Percentiles rank a stretch among this genome's conserved stretches.
Conservation (phyloP, 2,113 vertebrate species). For the Semicossyphus pulcher region DNA sequence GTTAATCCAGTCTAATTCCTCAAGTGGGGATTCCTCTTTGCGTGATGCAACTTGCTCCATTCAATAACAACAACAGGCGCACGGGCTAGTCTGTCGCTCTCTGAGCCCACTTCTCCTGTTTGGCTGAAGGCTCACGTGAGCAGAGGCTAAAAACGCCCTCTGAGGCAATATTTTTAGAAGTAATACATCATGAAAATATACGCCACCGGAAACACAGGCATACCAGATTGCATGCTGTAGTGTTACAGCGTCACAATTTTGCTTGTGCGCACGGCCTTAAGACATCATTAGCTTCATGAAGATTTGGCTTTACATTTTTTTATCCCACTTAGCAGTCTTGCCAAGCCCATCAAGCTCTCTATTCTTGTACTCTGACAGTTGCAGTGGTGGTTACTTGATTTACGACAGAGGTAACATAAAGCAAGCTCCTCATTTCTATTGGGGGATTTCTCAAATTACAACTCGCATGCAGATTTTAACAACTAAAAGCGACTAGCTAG, state of each 20-base stretch:
- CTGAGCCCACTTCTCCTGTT: conserved; percentile 58
- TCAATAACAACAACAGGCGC: conserved; percentile 58
- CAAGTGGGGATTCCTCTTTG: conserved; percentile 43
- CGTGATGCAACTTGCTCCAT: conserved; percentile 50
- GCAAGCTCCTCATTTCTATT: too few species aligned
- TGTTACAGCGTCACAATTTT: conserved; percentile 5
- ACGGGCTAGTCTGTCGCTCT: conserved; percentile 10
- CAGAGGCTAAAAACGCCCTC: conserved; percentile 1
- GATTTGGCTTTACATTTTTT: too few species aligned
- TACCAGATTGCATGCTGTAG: neutral
- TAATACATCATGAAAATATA: conserved; percentile 22
- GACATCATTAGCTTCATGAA: neutral
- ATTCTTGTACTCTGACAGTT: too few species aligned
- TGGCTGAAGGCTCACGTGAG: conserved; percentile 53
- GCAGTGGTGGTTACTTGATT: too few species aligned
- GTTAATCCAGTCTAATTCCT: conserved; percentile 47
- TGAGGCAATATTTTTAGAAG: conserved; percentile 8
- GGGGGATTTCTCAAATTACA: too few species aligned
- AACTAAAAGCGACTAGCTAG: too few species aligned
- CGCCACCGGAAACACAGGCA: conserved; percentile 12
- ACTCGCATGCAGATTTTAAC: too few species aligned
- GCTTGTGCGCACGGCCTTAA: neutral
- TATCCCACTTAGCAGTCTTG: too few species aligned
- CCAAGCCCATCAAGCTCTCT: too few species aligned
- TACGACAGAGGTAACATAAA: too few species aligned